Percentiles rank a stretch among this genome's conserved stretches.
Evolutionary conservation across 2,113 vertebrate species (phyloP).

Genomic region (Dolichotis patagonum): DNA sequence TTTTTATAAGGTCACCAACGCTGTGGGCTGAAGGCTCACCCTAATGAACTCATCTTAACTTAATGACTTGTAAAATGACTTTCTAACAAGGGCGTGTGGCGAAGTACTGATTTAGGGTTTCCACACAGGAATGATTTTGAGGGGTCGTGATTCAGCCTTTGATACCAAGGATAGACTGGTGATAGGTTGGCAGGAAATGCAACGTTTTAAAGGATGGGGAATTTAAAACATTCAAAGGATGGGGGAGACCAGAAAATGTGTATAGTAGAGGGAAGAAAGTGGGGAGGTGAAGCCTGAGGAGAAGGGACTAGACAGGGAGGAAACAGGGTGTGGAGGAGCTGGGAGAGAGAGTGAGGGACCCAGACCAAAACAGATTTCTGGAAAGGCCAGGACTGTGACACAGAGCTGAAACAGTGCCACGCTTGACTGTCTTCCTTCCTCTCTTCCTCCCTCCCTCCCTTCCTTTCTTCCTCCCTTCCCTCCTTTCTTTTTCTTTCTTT

Average conservation of each 20-base stretch:
- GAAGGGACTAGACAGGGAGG: background rate
- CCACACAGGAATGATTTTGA: too few relatives aligned
- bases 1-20: background rate
- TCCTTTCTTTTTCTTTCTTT: background rate
- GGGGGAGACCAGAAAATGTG: fast-evolving
- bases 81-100: background rate
- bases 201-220: background rate
- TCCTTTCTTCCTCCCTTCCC: too few relatives aligned
- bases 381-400: background rate
- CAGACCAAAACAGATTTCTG: background rate
- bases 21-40: background rate
- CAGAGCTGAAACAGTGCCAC: background rate
- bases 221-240: background rate
- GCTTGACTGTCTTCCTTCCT: background rate
- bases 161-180: background rate
- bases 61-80: background rate
- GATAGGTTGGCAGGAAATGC: background rate
- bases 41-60: background rate
- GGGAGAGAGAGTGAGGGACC: background rate
- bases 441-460: too few relatives aligned
- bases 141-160: background rate
- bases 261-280: background rate
- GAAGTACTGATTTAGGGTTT: background rate
- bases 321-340: fast-evolving
- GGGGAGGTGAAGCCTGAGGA: background rate